Base-by-base conservation (phyloP, 35 echinoderm and acorn worm species). In the Stichopus chloronotus region DNA sequence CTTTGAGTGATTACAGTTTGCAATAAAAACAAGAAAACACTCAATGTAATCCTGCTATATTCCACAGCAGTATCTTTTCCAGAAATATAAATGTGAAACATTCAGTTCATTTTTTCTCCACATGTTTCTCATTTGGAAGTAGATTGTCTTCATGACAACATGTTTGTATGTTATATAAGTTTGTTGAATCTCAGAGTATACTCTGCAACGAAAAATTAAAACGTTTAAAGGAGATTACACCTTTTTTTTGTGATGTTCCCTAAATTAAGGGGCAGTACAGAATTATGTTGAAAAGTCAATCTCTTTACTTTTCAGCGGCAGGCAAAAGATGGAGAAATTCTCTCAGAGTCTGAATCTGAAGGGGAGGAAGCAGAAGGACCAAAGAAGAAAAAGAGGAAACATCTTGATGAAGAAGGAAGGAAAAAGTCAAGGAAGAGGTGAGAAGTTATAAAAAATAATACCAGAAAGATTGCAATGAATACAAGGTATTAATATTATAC, bases 361-460 rank as follows among this genome's bases (percentile, higher is more conserved):
- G 65, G 88, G 84, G 58, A 90, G 56, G 87, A 88, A 76, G 94
- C 68, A 65, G 57, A 30, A 25, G 92, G 85, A 90, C 94, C 89
- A 87, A 94, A 92, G 89, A 98, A 94, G 90, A 95, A 98, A 78
- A 93, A 90, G 53, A 81, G 61, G 77, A 97, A 90, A 57, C 80
- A 94, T 23, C 63, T 81, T n/a, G 88, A 87, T 56, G 91, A 91
- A 8, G 85, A 93, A 77, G 72, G 92, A 55, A 81, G 86, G 12
- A 88, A 88, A 61, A 87, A 55, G 53, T 25, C 30, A 63, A 91
- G 20, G 74, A 81, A 19, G 94, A 95, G 52, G 88, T 78, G 58
- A 80, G 86, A 92, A 58, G 72, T 63, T 53, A 25, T 1, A 43
- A 43, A 30, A 88, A 59, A 88, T 14, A 94, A 80, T 20, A 25